Conservation (phyloP, 2,888 invertebrate genomes). For the Xestia xanthographa region DNA sequence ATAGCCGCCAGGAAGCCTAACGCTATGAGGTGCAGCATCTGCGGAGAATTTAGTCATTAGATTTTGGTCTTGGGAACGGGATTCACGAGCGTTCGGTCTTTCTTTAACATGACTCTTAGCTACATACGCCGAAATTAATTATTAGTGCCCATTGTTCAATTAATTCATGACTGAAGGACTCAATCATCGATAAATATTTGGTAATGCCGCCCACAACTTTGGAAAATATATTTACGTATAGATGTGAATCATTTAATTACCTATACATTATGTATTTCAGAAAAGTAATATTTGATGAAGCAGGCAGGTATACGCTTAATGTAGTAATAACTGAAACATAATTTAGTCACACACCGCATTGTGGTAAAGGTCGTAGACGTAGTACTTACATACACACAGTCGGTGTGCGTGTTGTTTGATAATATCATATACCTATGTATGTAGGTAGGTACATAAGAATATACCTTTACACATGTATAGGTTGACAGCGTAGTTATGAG, state of each 20-base stretch:
- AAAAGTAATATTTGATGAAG: constrained; percentile 20
- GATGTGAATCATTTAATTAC: background rate
- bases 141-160: background rate
- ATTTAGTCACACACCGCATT: constrained; percentile 17
- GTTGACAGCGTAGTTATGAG: background rate
- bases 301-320: background rate
- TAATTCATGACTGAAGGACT: background rate
- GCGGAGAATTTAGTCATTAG: constrained; percentile 27
- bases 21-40: constrained; percentile 95
- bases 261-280: background rate
- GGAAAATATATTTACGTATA: background rate
- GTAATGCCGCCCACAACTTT: background rate
- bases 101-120: background rate
- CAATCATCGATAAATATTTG: background rate
- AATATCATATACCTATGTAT: background rate
- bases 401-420: constrained; percentile 2
- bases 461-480: background rate
- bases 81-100: background rate
- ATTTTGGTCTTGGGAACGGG: background rate
- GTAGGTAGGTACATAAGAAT: background rate
- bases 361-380: constrained; percentile 11
- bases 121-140: background rate
- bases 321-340: constrained; percentile 6
- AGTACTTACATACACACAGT: background rate
- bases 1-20: constrained; percentile 94